Conservation (phyloP, 2,888 invertebrate genomes). For the Cepaea hortensis region DNA sequence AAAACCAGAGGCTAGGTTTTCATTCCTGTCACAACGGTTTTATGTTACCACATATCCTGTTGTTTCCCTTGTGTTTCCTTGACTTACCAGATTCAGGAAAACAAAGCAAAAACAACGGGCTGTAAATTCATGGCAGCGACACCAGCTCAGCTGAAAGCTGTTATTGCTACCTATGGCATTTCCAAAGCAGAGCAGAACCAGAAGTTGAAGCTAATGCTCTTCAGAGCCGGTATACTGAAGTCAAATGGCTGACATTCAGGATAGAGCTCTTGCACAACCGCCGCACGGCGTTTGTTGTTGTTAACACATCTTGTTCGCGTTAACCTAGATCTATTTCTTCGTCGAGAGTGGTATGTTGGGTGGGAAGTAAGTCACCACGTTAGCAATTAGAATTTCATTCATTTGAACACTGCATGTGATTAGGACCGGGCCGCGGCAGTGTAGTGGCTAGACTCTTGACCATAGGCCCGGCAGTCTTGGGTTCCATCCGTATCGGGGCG, state of each 20-base stretch:
- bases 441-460: too few relatives aligned
- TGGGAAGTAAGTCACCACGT: too few relatives aligned
- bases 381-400: too few relatives aligned
- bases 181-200: constrained; percentile 1
- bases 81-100: neutral
- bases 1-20: too few relatives aligned
- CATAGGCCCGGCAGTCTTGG: too few relatives aligned
- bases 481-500: too few relatives aligned
- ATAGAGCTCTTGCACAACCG: neutral
- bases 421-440: too few relatives aligned
- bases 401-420: too few relatives aligned
- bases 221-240: neutral
- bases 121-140: neutral
- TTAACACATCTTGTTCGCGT: neutral
- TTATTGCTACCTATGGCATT: constrained; percentile 15
- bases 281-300: neutral
- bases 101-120: neutral
- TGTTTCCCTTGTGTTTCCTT: neutral
- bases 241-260: neutral
- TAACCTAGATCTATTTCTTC: neutral
- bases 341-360: neutral
- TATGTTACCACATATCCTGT: neutral
- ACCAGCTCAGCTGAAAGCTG: neutral
- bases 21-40: too few relatives aligned
- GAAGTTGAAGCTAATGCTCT: neutral